Percentiles rank a stretch among this genome's conserved stretches.
Conservation (phyloP, 1,140 invertebrate genomes). For the Potamilus streckersoni region DNA sequence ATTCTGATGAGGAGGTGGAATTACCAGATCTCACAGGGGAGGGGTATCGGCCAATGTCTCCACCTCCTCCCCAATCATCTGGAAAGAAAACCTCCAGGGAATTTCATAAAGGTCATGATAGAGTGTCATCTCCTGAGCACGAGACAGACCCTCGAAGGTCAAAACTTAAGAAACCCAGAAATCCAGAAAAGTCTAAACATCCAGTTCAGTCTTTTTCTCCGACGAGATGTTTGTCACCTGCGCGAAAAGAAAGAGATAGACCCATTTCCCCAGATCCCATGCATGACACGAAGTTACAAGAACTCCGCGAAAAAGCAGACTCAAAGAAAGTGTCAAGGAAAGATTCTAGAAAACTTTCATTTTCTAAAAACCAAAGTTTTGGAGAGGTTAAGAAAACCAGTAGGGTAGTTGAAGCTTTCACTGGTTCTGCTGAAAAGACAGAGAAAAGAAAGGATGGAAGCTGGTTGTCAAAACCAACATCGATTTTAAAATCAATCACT, state of each 20-base stretch:
- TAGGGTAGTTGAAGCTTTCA: conserved; percentile 29
- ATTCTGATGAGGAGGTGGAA: no score
- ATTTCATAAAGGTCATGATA: no score
- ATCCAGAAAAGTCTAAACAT: conserved; percentile 1
- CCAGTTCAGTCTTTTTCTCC: not conserved
- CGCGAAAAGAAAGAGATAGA: not conserved
- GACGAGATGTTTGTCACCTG: not conserved
- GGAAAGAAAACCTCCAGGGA: no score
- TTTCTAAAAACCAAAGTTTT: conserved; percentile 22
- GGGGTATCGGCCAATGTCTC: no score
- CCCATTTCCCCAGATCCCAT: conserved; percentile 29
- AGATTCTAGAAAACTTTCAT: conserved; percentile 17
- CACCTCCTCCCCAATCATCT: no score
- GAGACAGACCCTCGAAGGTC: no score
- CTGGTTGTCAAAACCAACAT: conserved; percentile 39
- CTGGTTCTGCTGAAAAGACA: conserved; percentile 16
- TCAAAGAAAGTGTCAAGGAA: conserved; percentile 17
- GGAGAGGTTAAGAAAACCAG: conserved; percentile 13
- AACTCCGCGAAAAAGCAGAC: conserved; percentile 20
- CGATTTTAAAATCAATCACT: conserved; percentile 40
- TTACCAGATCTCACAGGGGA: no score
- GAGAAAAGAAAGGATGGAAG: conserved; percentile 39
- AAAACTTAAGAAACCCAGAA: not conserved
- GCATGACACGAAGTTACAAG: conserved; percentile 19
- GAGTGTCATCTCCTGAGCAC: no score